Conservation (phyloP, 2,113 vertebrate genomes). For the Spheniscus mendiculus region DNA sequence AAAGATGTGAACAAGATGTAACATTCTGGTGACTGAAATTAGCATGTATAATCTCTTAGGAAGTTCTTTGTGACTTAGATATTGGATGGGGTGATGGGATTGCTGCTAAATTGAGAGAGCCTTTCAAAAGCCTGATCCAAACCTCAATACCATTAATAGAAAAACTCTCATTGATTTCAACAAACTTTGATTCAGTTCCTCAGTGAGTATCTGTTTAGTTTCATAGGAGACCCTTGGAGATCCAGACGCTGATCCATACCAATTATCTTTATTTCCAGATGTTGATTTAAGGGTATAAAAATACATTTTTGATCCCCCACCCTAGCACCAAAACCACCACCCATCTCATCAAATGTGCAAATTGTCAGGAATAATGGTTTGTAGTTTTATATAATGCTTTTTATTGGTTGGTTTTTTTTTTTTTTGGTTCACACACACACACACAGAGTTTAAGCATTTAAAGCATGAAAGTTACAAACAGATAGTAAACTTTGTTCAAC, state of each 20-base stretch:
- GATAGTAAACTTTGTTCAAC: not conserved
- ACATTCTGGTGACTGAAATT: not conserved
- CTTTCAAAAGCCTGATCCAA: not conserved
- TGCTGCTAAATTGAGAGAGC: not conserved
- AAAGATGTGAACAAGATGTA: not conserved
- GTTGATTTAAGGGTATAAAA: constrained; percentile 22
- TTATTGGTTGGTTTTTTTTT: not conserved
- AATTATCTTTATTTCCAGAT: constrained; percentile 23
- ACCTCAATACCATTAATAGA: not conserved
- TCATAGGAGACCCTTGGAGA: not conserved
- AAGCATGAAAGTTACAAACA: not conserved
- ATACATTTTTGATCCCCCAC: not conserved
- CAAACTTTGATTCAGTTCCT: not conserved
- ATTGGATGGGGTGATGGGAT: not conserved
- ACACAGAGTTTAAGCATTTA: not conserved
- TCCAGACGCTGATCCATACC: not conserved
- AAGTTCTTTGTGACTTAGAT: not conserved
- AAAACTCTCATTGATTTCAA: not conserved
- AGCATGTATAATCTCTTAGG: not conserved
- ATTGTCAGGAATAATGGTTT: constrained; percentile 6
- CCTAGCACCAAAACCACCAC: not conserved
- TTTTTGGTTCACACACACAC: not conserved
- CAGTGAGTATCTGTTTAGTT: not conserved
- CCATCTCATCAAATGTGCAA: not conserved
- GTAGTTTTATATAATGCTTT: not conserved